These are phyloP conservation scores for Lepilemur ruficaudatus DNA, from an alignment of 2,797 vertebrate genomes.

Conservation along the genomic window DNA sequence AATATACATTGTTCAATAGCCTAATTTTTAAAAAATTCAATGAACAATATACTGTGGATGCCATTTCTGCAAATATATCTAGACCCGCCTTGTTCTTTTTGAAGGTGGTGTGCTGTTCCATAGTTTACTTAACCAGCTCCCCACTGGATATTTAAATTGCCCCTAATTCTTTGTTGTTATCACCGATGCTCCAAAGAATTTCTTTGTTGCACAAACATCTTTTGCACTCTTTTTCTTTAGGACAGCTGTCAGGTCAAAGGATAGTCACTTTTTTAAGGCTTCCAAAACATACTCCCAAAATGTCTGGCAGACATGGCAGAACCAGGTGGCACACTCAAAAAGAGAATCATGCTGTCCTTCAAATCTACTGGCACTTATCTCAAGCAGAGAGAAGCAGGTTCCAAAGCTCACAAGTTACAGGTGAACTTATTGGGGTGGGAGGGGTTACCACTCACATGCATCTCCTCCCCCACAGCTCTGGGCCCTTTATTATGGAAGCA, in stretches of 20 bases:
- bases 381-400: background rate
- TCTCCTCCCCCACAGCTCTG: background rate
- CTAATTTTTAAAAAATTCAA: background rate
- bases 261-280: background rate
- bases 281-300: background rate
- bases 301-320: background rate
- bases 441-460: background rate
- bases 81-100: background rate
- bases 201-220: background rate
- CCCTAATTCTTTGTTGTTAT: background rate
- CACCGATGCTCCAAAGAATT: background rate
- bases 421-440: background rate
- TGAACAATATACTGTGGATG: background rate
- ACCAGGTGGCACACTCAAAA: background rate
- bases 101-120: background rate
- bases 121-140: background rate
- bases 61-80: background rate
- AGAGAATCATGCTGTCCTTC: background rate
- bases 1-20: background rate
- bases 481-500: background rate
- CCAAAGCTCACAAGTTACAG: background rate
- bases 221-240: background rate
- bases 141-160: background rate
- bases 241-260: background rate
- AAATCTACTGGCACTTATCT: background rate